Base-by-base conservation (phyloP, 2,797 vertebrate species). In the Danio tinwini region DNA sequence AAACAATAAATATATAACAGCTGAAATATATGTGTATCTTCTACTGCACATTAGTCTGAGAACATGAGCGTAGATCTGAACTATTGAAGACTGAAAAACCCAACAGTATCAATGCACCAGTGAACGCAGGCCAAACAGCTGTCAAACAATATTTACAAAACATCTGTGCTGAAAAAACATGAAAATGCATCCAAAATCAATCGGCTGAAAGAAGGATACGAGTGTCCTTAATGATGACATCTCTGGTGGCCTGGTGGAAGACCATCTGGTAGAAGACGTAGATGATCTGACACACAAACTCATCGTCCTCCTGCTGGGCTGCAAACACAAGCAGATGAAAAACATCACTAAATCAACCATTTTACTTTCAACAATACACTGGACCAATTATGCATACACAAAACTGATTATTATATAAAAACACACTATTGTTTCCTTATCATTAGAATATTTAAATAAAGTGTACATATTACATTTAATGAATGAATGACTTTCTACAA, bases 261-360 rank as follows among this genome's bases (percentile, higher is more conserved):
- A 96, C 95, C 95, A 96, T 96, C 89, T 96, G 95, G 88, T 96
- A 96, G 89, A 96, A 96, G 6, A 96, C 95, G 80, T 96, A 96
- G 71, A 95, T 94, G 87, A 96, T 96, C 86, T 96, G 95, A 90
- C 95, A 96, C 42, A 96, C 95, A 92, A 96, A 96, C 81, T 96
- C 95, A 85, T 96, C 95, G 65, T 96, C 95, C 87, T 96, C 95
- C 86, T 86, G 78, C 47, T 86, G 81, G 45, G 81, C 83, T 83
- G 76, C 56, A 12, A 42, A 70, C 21, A 72, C 75, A 79, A 65
- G 8, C 45, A 80, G 7, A 40, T 47, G n/a, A 58, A 74, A 44
- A 59, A 81, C 45, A 80, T 58, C 50, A 58, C 50, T 2, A 19
- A 78, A 62, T 9, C n/a, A 42, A 76, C 3, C 13, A 55, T 75